A percentile compares a stretch with the other conserved stretches of the same genome.
Conservation (phyloP, 23 tunicate species). For the Styela plicata region DNA sequence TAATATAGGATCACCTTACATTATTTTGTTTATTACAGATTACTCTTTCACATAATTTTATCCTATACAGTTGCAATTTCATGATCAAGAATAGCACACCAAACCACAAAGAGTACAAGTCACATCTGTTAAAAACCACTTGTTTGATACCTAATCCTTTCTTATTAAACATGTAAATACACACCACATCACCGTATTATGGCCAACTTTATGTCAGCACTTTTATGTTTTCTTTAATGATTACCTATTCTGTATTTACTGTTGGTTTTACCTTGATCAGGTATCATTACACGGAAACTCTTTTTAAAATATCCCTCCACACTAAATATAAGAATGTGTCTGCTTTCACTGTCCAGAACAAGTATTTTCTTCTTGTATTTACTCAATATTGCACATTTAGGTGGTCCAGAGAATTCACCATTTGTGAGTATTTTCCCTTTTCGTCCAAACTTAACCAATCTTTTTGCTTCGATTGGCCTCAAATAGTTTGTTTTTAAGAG, state of each 20-base stretch:
- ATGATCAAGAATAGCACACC: too few relatives aligned
- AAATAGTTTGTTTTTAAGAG: neutral
- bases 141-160: too few relatives aligned
- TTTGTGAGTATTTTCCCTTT: slow-evolving; percentile 38
- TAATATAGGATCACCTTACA: too few relatives aligned
- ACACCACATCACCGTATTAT: too few relatives aligned
- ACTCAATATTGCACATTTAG: slow-evolving; percentile 35
- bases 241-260: neutral
- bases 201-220: too few relatives aligned
- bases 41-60: too few relatives aligned
- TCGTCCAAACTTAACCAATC: slow-evolving; percentile 19
- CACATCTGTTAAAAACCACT: too few relatives aligned
- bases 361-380: slow-evolving; percentile 20
- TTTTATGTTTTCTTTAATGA: too few relatives aligned
- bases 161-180: too few relatives aligned
- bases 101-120: too few relatives aligned
- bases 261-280: slow-evolving; percentile 52
- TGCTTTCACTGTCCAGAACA: slow-evolving; percentile 52
- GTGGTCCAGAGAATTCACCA: slow-evolving; percentile 43
- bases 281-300: slow-evolving; percentile 33
- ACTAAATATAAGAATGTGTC: slow-evolving; percentile 44
- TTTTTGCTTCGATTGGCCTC: slow-evolving; percentile 17
- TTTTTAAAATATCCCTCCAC: slow-evolving; percentile 44
- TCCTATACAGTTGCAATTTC: too few relatives aligned
- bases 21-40: too few relatives aligned